These are phyloP conservation scores for Eupithecia pulchellata DNA, from an alignment of 2,888 invertebrate species.

Conservation along the genomic window DNA sequence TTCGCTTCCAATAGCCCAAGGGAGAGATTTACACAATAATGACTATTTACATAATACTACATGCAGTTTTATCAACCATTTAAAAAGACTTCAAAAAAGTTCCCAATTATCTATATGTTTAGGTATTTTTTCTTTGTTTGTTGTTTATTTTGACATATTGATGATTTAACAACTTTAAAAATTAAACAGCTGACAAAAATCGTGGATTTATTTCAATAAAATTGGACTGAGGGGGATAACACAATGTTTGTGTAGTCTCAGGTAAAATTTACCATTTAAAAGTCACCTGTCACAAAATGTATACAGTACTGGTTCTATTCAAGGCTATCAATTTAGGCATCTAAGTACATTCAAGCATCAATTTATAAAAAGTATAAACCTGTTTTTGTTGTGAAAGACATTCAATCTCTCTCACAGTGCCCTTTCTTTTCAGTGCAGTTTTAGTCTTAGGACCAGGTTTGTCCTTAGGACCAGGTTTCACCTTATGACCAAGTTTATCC, in stretches of 20 bases:
- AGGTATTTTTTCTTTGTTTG: background rate
- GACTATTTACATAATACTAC: too few species aligned
- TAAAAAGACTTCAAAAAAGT: too few species aligned
- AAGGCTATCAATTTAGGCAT: background rate
- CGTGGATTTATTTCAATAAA: background rate
- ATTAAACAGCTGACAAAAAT: background rate
- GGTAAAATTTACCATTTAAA: background rate
- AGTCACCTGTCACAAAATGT: background rate
- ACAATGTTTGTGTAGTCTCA: background rate
- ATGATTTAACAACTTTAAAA: background rate
- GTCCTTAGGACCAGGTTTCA: background rate
- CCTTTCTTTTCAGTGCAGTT: background rate
- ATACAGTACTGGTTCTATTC: background rate
- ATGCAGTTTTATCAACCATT: background rate
- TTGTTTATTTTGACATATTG: too few species aligned
- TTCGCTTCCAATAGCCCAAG: background rate
- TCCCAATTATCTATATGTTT: too few species aligned
- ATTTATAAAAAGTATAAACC: background rate
- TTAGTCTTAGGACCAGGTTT: background rate
- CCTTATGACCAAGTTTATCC: background rate
- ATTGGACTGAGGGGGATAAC: background rate
- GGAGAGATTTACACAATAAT: background rate
- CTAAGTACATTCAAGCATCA: background rate
- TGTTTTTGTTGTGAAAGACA: slow-evolving; percentile 1
- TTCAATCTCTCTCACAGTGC: background rate